Percentiles rank a stretch among this genome's conserved stretches.
Evolutionary conservation across 2,797 vertebrate species (phyloP).

Genomic region (Gambusia yucatana): DNA sequence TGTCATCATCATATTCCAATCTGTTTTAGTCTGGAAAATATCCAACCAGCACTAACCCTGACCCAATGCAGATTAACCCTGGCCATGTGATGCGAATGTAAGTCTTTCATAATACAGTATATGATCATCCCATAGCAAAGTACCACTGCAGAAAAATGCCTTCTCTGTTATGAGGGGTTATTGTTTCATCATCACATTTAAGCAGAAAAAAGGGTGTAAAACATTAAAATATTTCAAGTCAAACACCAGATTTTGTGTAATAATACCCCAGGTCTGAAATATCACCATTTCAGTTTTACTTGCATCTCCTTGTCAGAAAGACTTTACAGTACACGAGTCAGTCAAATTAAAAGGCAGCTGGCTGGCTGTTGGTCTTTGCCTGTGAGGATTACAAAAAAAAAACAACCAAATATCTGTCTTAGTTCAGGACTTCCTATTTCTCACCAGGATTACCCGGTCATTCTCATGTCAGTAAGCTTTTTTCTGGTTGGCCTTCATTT

Average conservation of each 20-base stretch:
- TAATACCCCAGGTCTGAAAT: neutral
- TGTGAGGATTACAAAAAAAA: neutral
- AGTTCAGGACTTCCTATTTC: neutral
- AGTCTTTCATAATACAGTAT: neutral
- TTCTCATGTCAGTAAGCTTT: neutral
- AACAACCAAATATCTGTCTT: neutral
- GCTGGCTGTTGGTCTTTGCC: neutral
- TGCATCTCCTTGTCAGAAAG: neutral
- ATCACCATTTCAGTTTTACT: neutral
- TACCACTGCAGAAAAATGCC: neutral
- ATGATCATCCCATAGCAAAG: neutral
- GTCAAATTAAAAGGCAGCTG: slow-evolving; percentile 2
- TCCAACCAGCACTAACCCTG: slow-evolving; percentile 29
- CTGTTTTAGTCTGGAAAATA: slow-evolving; percentile 47
- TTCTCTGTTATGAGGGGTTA: neutral
- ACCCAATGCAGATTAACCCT: slow-evolving; percentile 51
- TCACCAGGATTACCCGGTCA: neutral
- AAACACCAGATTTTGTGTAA: neutral
- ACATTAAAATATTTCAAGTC: neutral
- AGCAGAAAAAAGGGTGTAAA: neutral
- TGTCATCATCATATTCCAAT: slow-evolving; percentile 47
- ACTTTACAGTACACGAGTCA: neutral
- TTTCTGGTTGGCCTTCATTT: neutral
- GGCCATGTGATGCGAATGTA: slow-evolving; percentile 36
- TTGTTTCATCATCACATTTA: neutral